These are phyloP conservation scores for Orthonyx spaldingii DNA, from an alignment of 2,113 vertebrate genomes.

Conservation along the genomic window DNA sequence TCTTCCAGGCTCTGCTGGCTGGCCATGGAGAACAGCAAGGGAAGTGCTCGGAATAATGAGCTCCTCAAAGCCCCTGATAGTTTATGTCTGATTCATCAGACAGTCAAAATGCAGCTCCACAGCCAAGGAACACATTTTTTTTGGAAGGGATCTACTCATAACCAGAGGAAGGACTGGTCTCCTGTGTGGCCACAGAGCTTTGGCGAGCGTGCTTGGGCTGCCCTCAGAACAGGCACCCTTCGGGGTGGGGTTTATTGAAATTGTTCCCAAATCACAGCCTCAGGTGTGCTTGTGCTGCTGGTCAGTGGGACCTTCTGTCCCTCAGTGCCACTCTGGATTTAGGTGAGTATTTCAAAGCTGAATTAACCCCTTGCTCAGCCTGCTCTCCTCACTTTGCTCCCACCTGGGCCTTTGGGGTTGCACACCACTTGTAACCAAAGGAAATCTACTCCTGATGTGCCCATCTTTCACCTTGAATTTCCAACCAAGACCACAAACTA, in stretches of 20 bases:
- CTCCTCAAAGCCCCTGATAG: background rate
- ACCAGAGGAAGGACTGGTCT: constrained; percentile 15
- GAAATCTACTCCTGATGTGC: background rate
- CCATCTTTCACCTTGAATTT: background rate
- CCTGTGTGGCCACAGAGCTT: background rate
- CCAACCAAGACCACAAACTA: background rate
- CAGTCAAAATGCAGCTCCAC: background rate
- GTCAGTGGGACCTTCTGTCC: background rate
- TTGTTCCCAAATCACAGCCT: background rate
- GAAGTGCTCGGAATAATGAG: constrained; percentile 55
- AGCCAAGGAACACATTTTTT: constrained; percentile 33
- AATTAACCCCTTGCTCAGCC: background rate
- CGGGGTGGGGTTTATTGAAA: background rate
- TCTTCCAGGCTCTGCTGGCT: background rate
- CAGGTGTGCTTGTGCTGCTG: background rate
- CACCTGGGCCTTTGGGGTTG: background rate
- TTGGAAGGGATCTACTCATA: background rate
- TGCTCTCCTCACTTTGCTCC: background rate
- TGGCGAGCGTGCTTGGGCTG: background rate
- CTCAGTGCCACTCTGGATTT: background rate
- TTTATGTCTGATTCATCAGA: constrained; percentile 11
- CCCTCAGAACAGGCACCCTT: background rate
- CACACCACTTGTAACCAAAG: background rate
- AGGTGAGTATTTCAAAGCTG: background rate
- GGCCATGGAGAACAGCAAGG: constrained; percentile 30